These are phyloP conservation scores for Araneus ventricosus DNA, from an alignment of 1,140 invertebrate genomes.

Conservation along the genomic window DNA sequence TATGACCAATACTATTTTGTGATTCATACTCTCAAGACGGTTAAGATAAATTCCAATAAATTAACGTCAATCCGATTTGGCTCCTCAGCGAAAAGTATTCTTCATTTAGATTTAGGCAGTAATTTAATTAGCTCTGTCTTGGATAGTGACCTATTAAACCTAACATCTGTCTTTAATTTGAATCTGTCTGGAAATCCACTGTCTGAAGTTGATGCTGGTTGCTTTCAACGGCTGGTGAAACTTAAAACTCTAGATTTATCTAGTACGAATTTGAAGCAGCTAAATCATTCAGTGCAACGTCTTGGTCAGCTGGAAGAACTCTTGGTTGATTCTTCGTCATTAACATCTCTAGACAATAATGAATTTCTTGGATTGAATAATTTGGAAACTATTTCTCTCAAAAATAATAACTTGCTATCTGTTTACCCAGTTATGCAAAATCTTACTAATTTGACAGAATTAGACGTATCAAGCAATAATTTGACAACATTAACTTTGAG, in stretches of 20 bases:
- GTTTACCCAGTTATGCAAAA: not conserved
- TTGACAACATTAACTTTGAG: not conserved
- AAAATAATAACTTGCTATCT: not conserved
- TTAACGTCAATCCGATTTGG: not conserved
- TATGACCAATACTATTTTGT: no score
- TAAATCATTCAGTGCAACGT: not conserved
- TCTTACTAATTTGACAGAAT: not conserved
- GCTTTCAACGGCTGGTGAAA: not conserved
- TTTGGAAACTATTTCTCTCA: not conserved
- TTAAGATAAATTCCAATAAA: not conserved
- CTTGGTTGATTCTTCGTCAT: not conserved
- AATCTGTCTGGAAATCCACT: not conserved
- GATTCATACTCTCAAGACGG: not conserved
- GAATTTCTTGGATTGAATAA: not conserved
- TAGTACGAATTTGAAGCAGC: not conserved
- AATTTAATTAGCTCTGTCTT: not conserved
- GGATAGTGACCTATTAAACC: not conserved
- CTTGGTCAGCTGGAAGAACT: not conserved
- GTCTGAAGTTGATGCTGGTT: not conserved
- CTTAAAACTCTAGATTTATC: not conserved
- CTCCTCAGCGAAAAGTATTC: not conserved
- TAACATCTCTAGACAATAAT: not conserved
- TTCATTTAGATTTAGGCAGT: not conserved
- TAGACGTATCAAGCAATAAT: not conserved
- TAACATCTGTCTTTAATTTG: not conserved